phyloP scores from a whole-genome alignment of 2,113 vertebrate species.

The Morphnarchus princeps region DNA sequence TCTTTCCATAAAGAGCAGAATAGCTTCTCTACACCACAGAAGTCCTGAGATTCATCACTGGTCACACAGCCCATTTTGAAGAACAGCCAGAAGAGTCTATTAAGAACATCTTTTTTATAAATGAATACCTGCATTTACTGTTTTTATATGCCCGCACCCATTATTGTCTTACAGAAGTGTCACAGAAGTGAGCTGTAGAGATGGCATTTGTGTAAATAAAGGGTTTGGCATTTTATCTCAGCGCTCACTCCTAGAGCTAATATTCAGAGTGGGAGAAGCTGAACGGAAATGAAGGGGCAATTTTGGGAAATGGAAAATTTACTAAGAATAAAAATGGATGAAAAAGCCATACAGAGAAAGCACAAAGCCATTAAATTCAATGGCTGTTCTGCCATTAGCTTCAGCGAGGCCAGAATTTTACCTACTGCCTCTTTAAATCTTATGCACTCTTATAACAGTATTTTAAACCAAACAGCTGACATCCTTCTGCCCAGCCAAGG shows the following conservation, averaged over 20 bases:
- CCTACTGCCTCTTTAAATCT: constrained; percentile 45
- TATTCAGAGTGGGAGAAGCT: not conserved
- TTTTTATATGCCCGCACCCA: not conserved
- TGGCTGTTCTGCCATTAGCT: not conserved
- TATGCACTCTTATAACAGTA: not conserved
- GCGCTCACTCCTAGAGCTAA: not conserved
- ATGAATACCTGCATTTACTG: not conserved
- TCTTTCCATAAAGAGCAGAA: not conserved
- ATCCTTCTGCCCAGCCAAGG: constrained; percentile 38
- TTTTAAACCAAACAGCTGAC: constrained; percentile 48
- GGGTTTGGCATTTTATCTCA: not conserved
- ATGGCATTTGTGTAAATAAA: not conserved
- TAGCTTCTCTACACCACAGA: not conserved
- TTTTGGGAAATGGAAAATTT: not conserved
- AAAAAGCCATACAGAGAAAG: not conserved
- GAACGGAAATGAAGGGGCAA: not conserved
- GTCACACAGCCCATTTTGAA: not conserved
- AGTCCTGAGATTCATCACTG: not conserved
- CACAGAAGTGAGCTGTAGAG: not conserved
- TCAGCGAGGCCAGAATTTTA: not conserved
- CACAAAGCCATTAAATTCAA: not conserved
- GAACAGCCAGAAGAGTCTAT: not conserved
- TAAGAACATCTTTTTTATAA: not conserved
- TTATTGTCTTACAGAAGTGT: not conserved
- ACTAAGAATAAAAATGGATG: not conserved